These are phyloP conservation scores for Myripristis jacobus DNA, from an alignment of 2,797 vertebrate species.

Conservation along the genomic window DNA sequence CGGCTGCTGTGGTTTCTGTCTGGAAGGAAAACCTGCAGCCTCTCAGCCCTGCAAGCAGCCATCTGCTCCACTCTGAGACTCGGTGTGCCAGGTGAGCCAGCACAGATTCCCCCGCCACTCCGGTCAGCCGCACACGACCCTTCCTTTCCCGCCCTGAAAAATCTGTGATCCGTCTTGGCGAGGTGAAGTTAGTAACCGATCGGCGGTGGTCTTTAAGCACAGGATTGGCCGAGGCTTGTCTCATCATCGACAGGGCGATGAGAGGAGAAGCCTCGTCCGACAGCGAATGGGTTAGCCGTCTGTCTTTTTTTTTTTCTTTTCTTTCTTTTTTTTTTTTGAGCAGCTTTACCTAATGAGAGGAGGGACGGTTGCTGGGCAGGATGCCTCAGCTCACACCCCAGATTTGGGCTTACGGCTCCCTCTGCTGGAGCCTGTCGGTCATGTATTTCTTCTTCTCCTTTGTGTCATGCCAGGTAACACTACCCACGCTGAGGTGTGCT, in stretches of 20 bases:
- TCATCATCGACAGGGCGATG: conserved; percentile 28
- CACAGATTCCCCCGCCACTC: too few species aligned
- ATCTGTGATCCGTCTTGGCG: neutral
- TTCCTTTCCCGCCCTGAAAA: conserved; percentile 8
- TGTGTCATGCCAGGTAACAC: conserved; percentile 37
- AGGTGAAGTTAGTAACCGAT: conserved; percentile 33
- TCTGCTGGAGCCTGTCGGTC: conserved; percentile 58
- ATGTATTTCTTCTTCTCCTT: neutral
- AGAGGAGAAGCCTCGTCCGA: conserved; percentile 32
- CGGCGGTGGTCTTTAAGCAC: conserved; percentile 23
- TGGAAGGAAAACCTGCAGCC: conserved; percentile 8
- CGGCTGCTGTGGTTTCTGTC: neutral
- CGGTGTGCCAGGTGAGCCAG: too few species aligned
- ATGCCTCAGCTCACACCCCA: conserved; percentile 19
- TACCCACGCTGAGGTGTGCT: conserved; percentile 17
- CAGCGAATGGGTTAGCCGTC: conserved; percentile 52
- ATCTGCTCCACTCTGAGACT: too few species aligned
- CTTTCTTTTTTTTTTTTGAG: conserved; percentile 44
- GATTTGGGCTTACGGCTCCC: conserved; percentile 44
- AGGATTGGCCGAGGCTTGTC: conserved; percentile 47
- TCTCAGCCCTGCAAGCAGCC: neutral
- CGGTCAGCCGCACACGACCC: too few species aligned
- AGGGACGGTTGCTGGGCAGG: conserved; percentile 74
- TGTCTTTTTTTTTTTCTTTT: too few species aligned
- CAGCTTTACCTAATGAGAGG: conserved; percentile 54